Evolutionary conservation across 2,888 invertebrate species (phyloP).

Genomic region (Teinopalpus imperialis): DNA sequence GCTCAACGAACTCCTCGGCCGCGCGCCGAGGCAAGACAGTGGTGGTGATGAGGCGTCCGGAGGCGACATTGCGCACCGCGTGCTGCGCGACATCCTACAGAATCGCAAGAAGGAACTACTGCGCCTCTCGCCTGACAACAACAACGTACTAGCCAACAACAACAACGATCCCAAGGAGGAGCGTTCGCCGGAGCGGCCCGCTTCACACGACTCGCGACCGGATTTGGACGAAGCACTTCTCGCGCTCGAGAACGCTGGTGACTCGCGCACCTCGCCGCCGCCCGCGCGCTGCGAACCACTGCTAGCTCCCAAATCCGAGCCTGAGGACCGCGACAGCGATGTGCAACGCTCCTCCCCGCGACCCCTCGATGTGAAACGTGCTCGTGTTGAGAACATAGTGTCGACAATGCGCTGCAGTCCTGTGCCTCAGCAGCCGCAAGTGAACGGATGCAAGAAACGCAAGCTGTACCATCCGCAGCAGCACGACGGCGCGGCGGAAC

Average conservation of each 20-base stretch:
- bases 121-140: conserved; percentile 82
- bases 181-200: conserved; percentile 83
- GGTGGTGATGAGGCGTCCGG: conserved; percentile 77
- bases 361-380: conserved; percentile 93
- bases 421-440: conserved; percentile 86
- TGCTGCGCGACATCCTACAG: conserved; percentile 94
- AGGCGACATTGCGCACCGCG: conserved; percentile 88
- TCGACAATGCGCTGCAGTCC: conserved; percentile 96
- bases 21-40: conserved; percentile 88
- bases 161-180: conserved; percentile 78
- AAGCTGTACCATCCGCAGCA: conserved; percentile 98
- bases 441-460: conserved; percentile 97
- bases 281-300: conserved; percentile 80
- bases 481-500: conserved; percentile 87
- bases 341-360: conserved; percentile 80
- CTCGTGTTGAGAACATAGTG: conserved; percentile 97
- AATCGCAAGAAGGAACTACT: conserved; percentile 92
- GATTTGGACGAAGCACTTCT: conserved; percentile 84
- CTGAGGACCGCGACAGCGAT: conserved; percentile 83
- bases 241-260: conserved; percentile 80
- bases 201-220: conserved; percentile 83
- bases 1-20: conserved; percentile 94
- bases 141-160: conserved; percentile 80
- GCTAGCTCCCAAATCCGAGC: conserved; percentile 85
- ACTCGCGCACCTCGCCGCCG: conserved; percentile 76